phyloP scores from a whole-genome alignment of 2,888 invertebrate species.

The Habroteleia sp. region DNA sequence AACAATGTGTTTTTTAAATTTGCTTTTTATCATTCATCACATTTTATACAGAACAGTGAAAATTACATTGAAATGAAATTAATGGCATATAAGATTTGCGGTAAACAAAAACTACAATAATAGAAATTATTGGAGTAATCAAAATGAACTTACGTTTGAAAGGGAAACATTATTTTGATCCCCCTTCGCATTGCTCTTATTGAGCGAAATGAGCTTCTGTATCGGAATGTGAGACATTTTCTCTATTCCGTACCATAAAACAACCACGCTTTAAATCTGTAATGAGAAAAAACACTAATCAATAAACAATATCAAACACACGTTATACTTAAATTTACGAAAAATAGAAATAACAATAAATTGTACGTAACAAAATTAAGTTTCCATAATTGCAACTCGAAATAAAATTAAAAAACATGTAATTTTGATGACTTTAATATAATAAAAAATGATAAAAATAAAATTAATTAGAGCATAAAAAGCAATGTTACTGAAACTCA shows the following conservation, averaged over 20 bases:
- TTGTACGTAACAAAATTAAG: too few relatives aligned
- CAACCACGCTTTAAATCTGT: conserved; percentile 39
- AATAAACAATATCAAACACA: conserved; percentile 39
- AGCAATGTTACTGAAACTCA: background rate
- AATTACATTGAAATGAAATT: too few relatives aligned
- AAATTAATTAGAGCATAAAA: background rate
- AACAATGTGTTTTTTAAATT: too few relatives aligned
- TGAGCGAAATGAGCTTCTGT: conserved; percentile 38
- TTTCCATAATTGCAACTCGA: too few relatives aligned
- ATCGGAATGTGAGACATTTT: conserved; percentile 48
- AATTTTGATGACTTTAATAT: too few relatives aligned
- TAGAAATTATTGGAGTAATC: background rate
- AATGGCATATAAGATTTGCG: too few relatives aligned
- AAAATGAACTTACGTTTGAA: conserved; percentile 32
- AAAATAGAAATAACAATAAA: too few relatives aligned
- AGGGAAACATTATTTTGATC: conserved; percentile 19
- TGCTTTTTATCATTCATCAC: too few relatives aligned
- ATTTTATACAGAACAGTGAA: too few relatives aligned
- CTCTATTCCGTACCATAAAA: conserved; percentile 18
- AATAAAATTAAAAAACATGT: conserved; percentile 5
- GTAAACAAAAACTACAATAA: background rate
- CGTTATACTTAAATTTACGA: too few relatives aligned
- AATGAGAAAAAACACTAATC: conserved; percentile 30
- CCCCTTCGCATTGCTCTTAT: conserved; percentile 11
- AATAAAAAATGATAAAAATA: background rate